Conservation (phyloP, 2,888 invertebrate species). For the Tinea trinotella region DNA sequence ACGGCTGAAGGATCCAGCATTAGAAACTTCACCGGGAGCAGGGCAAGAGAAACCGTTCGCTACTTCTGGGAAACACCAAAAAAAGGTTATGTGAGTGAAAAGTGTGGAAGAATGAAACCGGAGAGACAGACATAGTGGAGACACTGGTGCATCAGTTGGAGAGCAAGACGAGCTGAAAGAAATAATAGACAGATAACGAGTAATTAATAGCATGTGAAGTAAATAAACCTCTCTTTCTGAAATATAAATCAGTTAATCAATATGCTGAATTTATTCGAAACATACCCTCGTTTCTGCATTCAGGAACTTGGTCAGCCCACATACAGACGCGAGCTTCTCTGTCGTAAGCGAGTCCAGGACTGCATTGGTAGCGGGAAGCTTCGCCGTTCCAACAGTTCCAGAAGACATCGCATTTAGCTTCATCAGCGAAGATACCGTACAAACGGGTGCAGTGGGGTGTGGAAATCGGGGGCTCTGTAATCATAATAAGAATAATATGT, state of each 20-base stretch:
- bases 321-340: slow-evolving; percentile 93
- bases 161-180: slow-evolving; percentile 30
- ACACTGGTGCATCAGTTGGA: slow-evolving; percentile 30
- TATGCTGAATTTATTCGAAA: slow-evolving; percentile 21
- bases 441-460: slow-evolving; percentile 88
- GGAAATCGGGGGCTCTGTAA: slow-evolving; percentile 84
- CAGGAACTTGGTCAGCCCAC: slow-evolving; percentile 96
- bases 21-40: slow-evolving; percentile 84
- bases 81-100: slow-evolving; percentile 46
- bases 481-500: slow-evolving; percentile 15
- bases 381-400: slow-evolving; percentile 99
- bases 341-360: slow-evolving; percentile 95
- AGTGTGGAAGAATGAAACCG: slow-evolving; percentile 42
- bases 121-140: slow-evolving; percentile 31
- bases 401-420: slow-evolving; percentile 91
- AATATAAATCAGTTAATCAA: not conserved
- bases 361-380: slow-evolving; percentile 93
- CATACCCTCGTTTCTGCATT: slow-evolving; percentile 91
- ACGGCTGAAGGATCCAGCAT: slow-evolving; percentile 91
- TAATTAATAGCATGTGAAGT: not conserved
- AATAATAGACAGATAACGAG: slow-evolving; percentile 23
- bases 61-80: slow-evolving; percentile 79
- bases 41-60: slow-evolving; percentile 92
- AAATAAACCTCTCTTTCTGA: not conserved
- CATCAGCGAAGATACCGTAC: slow-evolving; percentile 94